These are phyloP conservation scores for Tyria jacobaeae DNA, from an alignment of 2,888 invertebrate species.

Conservation along the genomic window DNA sequence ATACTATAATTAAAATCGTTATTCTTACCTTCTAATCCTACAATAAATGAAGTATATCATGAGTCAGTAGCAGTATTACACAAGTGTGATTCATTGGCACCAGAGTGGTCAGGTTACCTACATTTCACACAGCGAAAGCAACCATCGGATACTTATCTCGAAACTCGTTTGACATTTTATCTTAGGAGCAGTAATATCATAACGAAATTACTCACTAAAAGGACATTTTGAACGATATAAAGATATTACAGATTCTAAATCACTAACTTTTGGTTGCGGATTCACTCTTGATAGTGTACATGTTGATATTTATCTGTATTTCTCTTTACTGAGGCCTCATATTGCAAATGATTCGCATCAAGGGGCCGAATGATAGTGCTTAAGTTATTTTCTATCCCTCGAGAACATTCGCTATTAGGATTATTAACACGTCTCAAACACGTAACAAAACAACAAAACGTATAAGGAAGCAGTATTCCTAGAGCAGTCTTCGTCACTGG, in stretches of 20 bases:
- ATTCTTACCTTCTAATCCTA: not conserved
- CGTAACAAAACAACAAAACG: no score
- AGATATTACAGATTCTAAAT: no score
- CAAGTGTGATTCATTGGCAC: not conserved
- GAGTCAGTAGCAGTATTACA: not conserved
- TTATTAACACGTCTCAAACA: no score
- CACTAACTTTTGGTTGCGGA: not conserved
- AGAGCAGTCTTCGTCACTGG: no score
- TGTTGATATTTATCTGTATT: no score
- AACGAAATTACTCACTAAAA: not conserved
- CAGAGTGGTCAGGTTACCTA: not conserved
- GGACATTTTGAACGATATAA: not conserved
- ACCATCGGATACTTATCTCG: not conserved
- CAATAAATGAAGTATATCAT: not conserved
- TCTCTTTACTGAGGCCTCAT: not conserved
- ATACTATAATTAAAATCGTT: not conserved
- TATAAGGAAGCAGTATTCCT: no score
- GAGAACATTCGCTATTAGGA: no score
- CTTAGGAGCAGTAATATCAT: not conserved
- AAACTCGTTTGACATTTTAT: slow-evolving; percentile 1
- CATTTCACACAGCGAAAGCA: not conserved
- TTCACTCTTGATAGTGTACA: not conserved
- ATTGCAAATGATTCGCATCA: no score
- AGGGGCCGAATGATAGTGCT: no score
- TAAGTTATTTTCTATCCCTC: no score